Evolutionary conservation across 2,113 vertebrate species (phyloP), one percentile per base, ranked within the genome.

Genomic region (Reinhardtius hippoglossoides): DNA sequence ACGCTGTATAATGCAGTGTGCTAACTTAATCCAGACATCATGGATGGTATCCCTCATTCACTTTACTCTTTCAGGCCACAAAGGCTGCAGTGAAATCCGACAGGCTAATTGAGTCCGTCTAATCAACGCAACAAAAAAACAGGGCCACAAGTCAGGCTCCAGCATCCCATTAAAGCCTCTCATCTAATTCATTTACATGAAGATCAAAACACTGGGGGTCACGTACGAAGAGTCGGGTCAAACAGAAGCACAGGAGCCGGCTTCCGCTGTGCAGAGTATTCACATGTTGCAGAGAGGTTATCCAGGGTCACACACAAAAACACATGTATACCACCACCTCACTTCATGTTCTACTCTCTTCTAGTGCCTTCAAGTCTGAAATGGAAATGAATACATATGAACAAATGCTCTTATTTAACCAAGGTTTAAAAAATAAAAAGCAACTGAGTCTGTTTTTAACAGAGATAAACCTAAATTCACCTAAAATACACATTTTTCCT

Each of bases 41-140:
- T 16, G 65, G 76, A 78, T 83, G 78, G 77, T 79, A 84, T 85
- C 57, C 76, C 44, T 90, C 68, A 88, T 87, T 83, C 84, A 81
- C 74, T 89, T 89, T 84, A 88, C 70, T 71, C 75, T 83, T 77
- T 84, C 67, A 82, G 72, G 84, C 54, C 83, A 85, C 80, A 88
- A 86, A 86, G 74, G 78, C 78, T 67, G 71, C 67, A 55, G 37
- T 86, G 74, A 85, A 76, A 81, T 84, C 80, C 74, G 65, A 80
- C 4, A 2, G 54, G 70, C 78, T 93, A 90, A 92, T 87, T 87
- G 52, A 92, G 89, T 92, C 76, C 40, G 80, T 80, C 68, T 87
- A 78, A 90, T 90, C 67, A 60, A 57, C 50, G 67, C 31, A 31
- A 37, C 46, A 70, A 54, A 48, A 31, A 81, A 63, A 8, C 74